Evolutionary conservation across 2,888 invertebrate genomes (phyloP).

Genomic region (Pinctada fucata): DNA sequence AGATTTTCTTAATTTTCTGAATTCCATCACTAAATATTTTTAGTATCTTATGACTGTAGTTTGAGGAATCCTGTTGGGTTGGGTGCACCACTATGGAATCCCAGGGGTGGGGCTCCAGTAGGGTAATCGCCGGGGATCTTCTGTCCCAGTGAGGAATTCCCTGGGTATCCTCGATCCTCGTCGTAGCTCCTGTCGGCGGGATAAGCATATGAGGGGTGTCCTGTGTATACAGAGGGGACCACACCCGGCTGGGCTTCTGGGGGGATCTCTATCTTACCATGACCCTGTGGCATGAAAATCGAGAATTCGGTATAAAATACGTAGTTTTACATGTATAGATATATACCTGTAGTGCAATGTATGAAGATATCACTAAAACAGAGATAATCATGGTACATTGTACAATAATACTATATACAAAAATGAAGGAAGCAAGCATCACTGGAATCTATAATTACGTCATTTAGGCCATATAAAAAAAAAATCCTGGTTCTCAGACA

Average conservation of each 20-base stretch:
- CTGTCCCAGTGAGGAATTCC: constrained; percentile 59
- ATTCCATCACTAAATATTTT: too few species aligned
- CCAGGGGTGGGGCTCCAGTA: constrained; percentile 73
- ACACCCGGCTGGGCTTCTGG: constrained; percentile 69
- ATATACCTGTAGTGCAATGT: too few species aligned
- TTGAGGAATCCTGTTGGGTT: constrained; percentile 71
- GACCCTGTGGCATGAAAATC: constrained; percentile 59
- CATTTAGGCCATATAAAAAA: too few species aligned
- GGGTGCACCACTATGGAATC: constrained; percentile 70
- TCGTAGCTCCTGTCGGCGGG: constrained; percentile 71
- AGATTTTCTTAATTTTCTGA: too few species aligned
- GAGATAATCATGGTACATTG: too few species aligned
- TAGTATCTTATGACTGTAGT: constrained; percentile 42
- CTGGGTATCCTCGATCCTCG: constrained; percentile 71
- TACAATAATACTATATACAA: too few species aligned
- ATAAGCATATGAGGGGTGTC: constrained; percentile 76
- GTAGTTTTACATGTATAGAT: too few species aligned
- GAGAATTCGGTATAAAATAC: too few species aligned
- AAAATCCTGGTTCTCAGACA: too few species aligned
- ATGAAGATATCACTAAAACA: too few species aligned
- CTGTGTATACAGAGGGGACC: constrained; percentile 73
- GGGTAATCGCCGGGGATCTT: constrained; percentile 60
- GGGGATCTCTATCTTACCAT: constrained; percentile 69
- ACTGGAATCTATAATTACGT: too few species aligned
- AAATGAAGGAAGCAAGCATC: too few species aligned